A percentile compares a stretch with the other conserved stretches of the same genome.
phyloP scores from a whole-genome alignment of 92 coral and sea anemone genomes.

The Siderastrea siderea region DNA sequence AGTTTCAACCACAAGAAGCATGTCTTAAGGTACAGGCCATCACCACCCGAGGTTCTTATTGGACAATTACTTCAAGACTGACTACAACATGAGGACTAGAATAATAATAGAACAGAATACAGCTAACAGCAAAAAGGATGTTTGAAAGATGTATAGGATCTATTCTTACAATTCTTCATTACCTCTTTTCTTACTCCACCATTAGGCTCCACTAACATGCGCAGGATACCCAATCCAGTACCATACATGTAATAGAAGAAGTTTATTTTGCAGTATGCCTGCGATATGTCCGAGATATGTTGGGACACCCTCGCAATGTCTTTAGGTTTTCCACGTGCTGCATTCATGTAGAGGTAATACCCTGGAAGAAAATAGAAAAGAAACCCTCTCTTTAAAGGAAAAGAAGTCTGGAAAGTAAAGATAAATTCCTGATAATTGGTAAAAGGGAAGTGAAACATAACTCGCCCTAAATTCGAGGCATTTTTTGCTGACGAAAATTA shows the following conservation, averaged over 20 bases:
- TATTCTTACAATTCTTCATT: neutral
- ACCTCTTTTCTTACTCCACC: slow-evolving; percentile 38
- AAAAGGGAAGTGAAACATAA: too few relatives aligned
- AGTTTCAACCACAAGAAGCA: too few relatives aligned
- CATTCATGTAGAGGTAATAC: slow-evolving; percentile 86
- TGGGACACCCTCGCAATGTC: slow-evolving; percentile 75
- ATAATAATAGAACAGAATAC: too few relatives aligned
- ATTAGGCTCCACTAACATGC: slow-evolving; percentile 69
- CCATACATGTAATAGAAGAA: slow-evolving; percentile 96
- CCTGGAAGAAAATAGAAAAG: slow-evolving; percentile 53
- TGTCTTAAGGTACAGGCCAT: too few relatives aligned
- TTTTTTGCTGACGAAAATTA: too few relatives aligned
- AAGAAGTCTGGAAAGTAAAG: neutral
- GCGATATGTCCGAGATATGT: slow-evolving; percentile 57
- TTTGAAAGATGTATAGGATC: too few relatives aligned
- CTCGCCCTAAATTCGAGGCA: too few relatives aligned
- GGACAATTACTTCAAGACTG: too few relatives aligned
- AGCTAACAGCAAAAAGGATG: too few relatives aligned
- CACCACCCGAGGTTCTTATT: too few relatives aligned
- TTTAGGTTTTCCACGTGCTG: slow-evolving; percentile 56
- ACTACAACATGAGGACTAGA: too few relatives aligned
- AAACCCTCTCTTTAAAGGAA: neutral
- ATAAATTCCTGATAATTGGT: too few relatives aligned
- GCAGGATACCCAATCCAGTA: slow-evolving; percentile 77
- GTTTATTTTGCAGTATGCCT: slow-evolving; percentile 82